Evolutionary conservation across 2,797 vertebrate species (phyloP).

Genomic region (Lagocephalus sceleratus): DNA sequence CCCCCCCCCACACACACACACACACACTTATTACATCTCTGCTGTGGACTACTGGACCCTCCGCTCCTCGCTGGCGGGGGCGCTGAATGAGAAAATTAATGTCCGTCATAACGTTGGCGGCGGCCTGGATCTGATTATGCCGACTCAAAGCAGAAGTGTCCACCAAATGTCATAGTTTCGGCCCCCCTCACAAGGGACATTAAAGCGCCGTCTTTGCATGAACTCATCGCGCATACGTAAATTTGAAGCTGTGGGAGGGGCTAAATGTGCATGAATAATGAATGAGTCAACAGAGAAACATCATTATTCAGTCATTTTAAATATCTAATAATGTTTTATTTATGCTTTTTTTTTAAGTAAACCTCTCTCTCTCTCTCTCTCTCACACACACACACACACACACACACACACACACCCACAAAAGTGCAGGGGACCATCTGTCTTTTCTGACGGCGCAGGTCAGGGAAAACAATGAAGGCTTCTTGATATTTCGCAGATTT

Average conservation of each 20-base stretch:
- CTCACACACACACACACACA: slow-evolving; percentile 33
- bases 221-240: slow-evolving; percentile 63
- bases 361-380: slow-evolving; percentile 6
- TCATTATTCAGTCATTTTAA: neutral
- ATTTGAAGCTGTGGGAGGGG: slow-evolving; percentile 60
- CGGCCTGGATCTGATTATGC: slow-evolving; percentile 58
- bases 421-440: slow-evolving; percentile 67
- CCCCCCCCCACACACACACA: slow-evolving; percentile 20
- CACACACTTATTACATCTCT: slow-evolving; percentile 40
- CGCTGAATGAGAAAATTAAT: slow-evolving; percentile 46
- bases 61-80: slow-evolving; percentile 31
- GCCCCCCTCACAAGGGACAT: slow-evolving; percentile 56
- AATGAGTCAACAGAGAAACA: slow-evolving; percentile 33
- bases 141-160: slow-evolving; percentile 39
- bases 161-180: slow-evolving; percentile 48
- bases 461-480: slow-evolving; percentile 57
- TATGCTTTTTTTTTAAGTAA: neutral
- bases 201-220: slow-evolving; percentile 48
- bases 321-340: slow-evolving; percentile 9
- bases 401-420: slow-evolving; percentile 25
- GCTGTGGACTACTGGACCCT: slow-evolving; percentile 45
- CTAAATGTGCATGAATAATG: slow-evolving; percentile 57
- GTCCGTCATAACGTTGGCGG: slow-evolving; percentile 46
- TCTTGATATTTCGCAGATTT: slow-evolving; percentile 61
- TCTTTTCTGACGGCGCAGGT: slow-evolving; percentile 60